A percentile compares a stretch with the other conserved stretches of the same genome.
Conservation (phyloP, 2,113 vertebrate species). For the Onychostoma macrolepis region DNA sequence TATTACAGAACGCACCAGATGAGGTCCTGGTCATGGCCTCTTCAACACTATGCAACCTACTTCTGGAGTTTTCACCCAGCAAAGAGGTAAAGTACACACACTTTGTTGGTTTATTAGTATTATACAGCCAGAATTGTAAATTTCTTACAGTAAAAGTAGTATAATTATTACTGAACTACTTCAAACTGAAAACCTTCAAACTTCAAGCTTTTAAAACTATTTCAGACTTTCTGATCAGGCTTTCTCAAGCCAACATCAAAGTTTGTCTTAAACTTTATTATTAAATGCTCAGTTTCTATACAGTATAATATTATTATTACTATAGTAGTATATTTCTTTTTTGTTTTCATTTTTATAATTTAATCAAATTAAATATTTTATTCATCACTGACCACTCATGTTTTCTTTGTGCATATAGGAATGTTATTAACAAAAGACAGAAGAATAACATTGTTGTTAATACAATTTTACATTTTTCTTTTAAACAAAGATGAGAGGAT, state of each 20-base stretch:
- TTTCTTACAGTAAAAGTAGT: too few species aligned
- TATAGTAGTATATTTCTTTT: too few species aligned
- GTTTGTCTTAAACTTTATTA: background rate
- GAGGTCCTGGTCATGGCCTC: slow-evolving; percentile 98
- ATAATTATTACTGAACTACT: too few species aligned
- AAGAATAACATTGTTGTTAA: background rate
- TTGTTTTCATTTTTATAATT: background rate
- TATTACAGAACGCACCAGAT: slow-evolving; percentile 97
- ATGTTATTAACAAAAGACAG: background rate
- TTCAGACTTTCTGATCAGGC: too few species aligned
- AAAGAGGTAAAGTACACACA: slow-evolving; percentile 86
- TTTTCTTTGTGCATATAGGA: background rate
- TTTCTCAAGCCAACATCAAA: too few species aligned
- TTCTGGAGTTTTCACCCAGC: slow-evolving; percentile 98
- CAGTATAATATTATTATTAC: background rate
- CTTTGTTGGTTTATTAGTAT: background rate
- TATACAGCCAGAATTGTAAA: too few species aligned
- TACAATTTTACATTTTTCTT: background rate
- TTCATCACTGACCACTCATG: background rate
- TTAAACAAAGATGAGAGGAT: background rate
- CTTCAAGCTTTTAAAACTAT: too few species aligned
- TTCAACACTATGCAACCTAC: slow-evolving; percentile 97
- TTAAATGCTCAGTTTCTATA: background rate
- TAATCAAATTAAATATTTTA: background rate
- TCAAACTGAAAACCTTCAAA: too few species aligned